phyloP scores from a whole-genome alignment of 2,888 invertebrate species.

The Pandemis cinnamomeana region DNA sequence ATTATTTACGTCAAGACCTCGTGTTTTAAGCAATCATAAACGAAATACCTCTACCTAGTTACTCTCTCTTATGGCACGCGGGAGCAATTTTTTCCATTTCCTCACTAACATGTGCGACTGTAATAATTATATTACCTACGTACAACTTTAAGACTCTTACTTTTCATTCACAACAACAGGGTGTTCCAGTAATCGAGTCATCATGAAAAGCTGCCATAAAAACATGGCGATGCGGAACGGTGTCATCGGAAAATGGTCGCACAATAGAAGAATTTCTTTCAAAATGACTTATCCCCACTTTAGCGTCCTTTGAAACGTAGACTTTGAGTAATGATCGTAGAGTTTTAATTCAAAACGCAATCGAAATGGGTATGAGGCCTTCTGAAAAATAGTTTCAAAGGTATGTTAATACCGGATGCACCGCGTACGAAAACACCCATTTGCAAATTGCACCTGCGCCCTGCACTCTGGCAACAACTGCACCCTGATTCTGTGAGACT shows the following conservation, averaged over 20 bases:
- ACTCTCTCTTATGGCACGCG: too few relatives aligned
- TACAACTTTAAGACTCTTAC: neutral
- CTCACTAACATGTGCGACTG: too few relatives aligned
- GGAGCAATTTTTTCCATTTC: too few relatives aligned
- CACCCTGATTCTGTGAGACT: slow-evolving; percentile 10
- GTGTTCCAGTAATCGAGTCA: neutral
- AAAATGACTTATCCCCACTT: neutral
- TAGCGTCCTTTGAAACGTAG: neutral
- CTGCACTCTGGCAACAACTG: slow-evolving; percentile 25
- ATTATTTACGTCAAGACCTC: slow-evolving; percentile 25
- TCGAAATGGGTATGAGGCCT: neutral
- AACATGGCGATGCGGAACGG: slow-evolving; percentile 24
- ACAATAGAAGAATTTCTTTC: slow-evolving; percentile 6
- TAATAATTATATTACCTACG: too few relatives aligned
- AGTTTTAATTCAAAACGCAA: slow-evolving; percentile 5
- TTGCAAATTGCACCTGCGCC: slow-evolving; percentile 57
- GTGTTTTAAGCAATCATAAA: neutral
- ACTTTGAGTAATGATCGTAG: neutral
- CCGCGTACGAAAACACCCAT: slow-evolving; percentile 53
- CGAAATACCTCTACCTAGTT: neutral
- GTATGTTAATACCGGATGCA: slow-evolving; percentile 48
- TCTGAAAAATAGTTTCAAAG: slow-evolving; percentile 2
- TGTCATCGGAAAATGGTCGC: slow-evolving; percentile 44
- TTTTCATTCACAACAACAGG: neutral
- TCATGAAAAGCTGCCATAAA: slow-evolving; percentile 26